A percentile compares a stretch with the other conserved stretches of the same genome.
Evolutionary conservation across 2,888 invertebrate genomes (phyloP).

Genomic region (Bimastos eiseni): DNA sequence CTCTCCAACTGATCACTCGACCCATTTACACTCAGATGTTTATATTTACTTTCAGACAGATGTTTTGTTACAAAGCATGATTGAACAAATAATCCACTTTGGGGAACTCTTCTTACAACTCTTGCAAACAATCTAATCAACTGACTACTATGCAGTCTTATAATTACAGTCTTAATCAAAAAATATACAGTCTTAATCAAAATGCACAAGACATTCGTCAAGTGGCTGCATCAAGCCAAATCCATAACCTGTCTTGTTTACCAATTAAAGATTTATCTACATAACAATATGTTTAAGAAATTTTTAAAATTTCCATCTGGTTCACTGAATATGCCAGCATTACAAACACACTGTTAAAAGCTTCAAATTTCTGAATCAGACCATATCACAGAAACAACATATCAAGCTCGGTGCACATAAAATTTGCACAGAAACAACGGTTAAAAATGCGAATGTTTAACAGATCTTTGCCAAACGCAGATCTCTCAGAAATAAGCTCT

Average conservation of each 20-base stretch:
- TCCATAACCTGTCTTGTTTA: background rate
- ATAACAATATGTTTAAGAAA: background rate
- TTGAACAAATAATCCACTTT: background rate
- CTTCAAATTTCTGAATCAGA: background rate
- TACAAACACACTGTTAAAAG: background rate
- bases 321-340: background rate
- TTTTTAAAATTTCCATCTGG: background rate
- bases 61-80: background rate
- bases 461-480: background rate
- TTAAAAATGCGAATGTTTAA: constrained; percentile 7
- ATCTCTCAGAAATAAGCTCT: background rate
- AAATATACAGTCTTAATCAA: too few species aligned
- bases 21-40: background rate
- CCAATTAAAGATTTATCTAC: background rate
- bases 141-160: too few species aligned
- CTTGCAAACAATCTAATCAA: background rate
- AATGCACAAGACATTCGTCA: too few species aligned
- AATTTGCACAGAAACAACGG: background rate
- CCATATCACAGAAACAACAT: background rate
- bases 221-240: too few species aligned
- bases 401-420: background rate
- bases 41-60: background rate
- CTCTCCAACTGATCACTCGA: background rate
- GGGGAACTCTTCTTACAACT: background rate
- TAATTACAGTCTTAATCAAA: too few species aligned